phyloP scores from a whole-genome alignment of 2,797 vertebrate genomes.

The Enteromius anoplus region DNA sequence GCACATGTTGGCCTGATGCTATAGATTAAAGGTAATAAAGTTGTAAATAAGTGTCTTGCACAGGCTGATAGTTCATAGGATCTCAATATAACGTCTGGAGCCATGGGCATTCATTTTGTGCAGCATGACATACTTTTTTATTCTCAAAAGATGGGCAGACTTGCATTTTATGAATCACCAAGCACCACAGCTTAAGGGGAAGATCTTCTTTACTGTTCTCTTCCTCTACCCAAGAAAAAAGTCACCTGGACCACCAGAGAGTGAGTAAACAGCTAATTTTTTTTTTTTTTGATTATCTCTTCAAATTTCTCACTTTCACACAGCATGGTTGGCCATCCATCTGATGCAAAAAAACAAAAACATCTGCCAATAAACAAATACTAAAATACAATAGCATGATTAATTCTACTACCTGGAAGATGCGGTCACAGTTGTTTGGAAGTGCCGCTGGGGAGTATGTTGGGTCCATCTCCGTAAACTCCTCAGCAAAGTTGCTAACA shows the following conservation, averaged over 20 bases:
- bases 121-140: neutral
- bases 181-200: neutral
- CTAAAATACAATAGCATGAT: neutral
- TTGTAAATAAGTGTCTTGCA: neutral
- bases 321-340: neutral
- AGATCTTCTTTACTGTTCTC: neutral
- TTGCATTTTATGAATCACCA: neutral
- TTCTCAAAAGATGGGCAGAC: neutral
- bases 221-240: neutral
- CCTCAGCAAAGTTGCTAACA: conserved; percentile 98
- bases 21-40: neutral
- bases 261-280: neutral
- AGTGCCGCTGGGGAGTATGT: conserved; percentile 96
- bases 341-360: neutral
- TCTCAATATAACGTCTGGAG: neutral
- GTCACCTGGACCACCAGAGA: neutral
- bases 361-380: neutral
- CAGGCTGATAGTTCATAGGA: neutral
- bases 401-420: conserved; percentile 88
- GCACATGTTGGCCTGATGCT: neutral
- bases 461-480: conserved; percentile 99
- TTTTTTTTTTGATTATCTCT: neutral
- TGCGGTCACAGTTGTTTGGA: conserved; percentile 92
- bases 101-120: neutral
- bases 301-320: neutral